Evolutionary conservation across 2,113 vertebrate species (phyloP).

Genomic region (Microtus montanus): DNA sequence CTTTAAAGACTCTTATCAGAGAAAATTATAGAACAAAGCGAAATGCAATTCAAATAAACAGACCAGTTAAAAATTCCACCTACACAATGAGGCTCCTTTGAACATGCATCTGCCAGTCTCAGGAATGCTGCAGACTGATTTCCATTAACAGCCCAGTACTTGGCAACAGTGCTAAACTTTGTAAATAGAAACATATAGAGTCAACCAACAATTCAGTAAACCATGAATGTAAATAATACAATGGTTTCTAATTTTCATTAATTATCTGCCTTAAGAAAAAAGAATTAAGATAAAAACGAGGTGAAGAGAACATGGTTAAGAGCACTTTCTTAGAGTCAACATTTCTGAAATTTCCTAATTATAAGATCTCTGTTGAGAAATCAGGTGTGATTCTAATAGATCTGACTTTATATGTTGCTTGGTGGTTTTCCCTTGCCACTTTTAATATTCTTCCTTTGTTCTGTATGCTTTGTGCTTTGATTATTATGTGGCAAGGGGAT

Average conservation of each 20-base stretch:
- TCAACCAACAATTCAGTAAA: background rate
- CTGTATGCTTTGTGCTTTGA: background rate
- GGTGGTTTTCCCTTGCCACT: background rate
- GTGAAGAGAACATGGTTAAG: background rate
- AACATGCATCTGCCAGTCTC: background rate
- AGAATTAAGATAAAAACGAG: too few relatives aligned
- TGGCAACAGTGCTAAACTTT: constrained; percentile 3
- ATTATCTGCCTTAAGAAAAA: background rate
- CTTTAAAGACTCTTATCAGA: background rate
- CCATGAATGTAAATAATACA: background rate
- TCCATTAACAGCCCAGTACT: background rate
- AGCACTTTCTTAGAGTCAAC: background rate
- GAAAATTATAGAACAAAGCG: background rate
- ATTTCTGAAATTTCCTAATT: background rate
- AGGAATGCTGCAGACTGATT: background rate
- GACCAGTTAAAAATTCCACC: background rate
- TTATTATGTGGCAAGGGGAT: background rate
- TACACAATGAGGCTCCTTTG: background rate
- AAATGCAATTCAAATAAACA: constrained; percentile 21
- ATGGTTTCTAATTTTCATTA: constrained; percentile 27
- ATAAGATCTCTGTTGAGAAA: background rate
- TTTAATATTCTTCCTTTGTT: background rate
- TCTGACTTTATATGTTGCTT: background rate
- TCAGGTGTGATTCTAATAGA: background rate
- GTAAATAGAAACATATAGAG: constrained; percentile 24